Evolutionary conservation across 2,888 invertebrate species (phyloP), one percentile per base, ranked within the genome.

Genomic region (Phaedon cochleariae): DNA sequence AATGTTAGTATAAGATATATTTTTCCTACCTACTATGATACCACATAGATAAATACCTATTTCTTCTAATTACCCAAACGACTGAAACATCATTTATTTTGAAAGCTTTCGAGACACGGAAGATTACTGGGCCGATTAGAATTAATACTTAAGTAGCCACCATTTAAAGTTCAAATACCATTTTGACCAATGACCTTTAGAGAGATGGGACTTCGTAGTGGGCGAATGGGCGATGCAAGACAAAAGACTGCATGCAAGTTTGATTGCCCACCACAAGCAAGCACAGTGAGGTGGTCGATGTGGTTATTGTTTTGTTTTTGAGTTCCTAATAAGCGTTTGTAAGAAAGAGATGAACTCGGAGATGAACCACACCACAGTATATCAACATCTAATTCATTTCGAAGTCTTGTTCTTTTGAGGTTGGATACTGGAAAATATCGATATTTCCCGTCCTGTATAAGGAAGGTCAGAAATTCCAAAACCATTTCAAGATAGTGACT

Each of bases 181-280:
- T 64, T 67, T 67, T 67, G 64, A 67, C 64, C 61, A 54, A 48
- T 67, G 67, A 67, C 67, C 67, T 66, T 54, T 55, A 10, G 55
- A 55, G 41, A 55, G 41, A 41, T 22, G 41, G 55, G 45, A 37
- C 22, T 55, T 54, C 26, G 31, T 7, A 20, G 63, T 58, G 48
- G 63, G 63, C 63, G 52, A 29, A 7, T n/a, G n/a, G n/a, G 51
- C 7, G 31, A 29, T n/a, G 7, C 4, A 29, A 46, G 17, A 63
- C 34, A 59, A 63, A 63, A 55, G 37, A 34, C 49, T 20, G 34
- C 34, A 2, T 34, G 34, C 34, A 12, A 7, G 34, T 34, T 4
- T 34, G 34, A 34, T 34, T 34, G 34, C 12, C 12, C 2, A 4
- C 34, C 2, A 7, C 9, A 34, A 12, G 12, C 9, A 34, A n/a